These are phyloP conservation scores for Dasypus novemcinctus DNA, from an alignment of 2,113 vertebrate species.

Conservation along the genomic window DNA sequence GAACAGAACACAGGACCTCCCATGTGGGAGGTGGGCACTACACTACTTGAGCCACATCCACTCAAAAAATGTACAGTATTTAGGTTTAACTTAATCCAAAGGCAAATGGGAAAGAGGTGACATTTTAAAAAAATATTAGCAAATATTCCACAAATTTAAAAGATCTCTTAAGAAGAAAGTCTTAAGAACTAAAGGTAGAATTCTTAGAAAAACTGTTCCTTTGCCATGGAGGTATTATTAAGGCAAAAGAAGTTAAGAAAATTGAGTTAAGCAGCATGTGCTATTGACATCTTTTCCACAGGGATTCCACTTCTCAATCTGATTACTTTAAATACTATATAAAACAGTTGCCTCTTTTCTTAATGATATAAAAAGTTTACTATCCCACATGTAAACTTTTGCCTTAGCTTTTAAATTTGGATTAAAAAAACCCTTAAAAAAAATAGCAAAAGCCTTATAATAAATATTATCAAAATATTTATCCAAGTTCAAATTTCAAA, in stretches of 20 bases:
- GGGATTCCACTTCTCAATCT: conserved; percentile 9
- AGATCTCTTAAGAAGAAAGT: conserved; percentile 1
- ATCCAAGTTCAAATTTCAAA: neutral
- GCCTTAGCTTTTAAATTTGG: neutral
- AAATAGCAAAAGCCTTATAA: neutral
- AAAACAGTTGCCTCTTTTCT: conserved; percentile 25
- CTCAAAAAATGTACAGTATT: neutral
- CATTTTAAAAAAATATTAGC: conserved; percentile 1
- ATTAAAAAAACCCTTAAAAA: neutral
- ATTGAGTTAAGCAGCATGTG: neutral
- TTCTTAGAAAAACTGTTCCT: neutral
- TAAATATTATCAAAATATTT: conserved; percentile 6
- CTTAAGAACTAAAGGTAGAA: conserved; percentile 13
- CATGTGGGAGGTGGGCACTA: too few species aligned
- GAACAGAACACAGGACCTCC: too few species aligned
- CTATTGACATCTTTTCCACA: neutral
- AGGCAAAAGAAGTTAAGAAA: neutral
- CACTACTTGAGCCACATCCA: too few species aligned
- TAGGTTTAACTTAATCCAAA: conserved; percentile 48
- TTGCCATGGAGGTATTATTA: neutral
- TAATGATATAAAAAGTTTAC: conserved; percentile 15
- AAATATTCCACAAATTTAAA: conserved; percentile 15
- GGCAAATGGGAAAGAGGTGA: neutral
- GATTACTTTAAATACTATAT: conserved; percentile 7
- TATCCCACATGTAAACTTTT: neutral